A percentile compares a stretch with the other conserved stretches of the same genome.
These are phyloP conservation scores for Lordiphosa mommai DNA, from an alignment of 1,140 invertebrate species.

Conservation along the genomic window DNA sequence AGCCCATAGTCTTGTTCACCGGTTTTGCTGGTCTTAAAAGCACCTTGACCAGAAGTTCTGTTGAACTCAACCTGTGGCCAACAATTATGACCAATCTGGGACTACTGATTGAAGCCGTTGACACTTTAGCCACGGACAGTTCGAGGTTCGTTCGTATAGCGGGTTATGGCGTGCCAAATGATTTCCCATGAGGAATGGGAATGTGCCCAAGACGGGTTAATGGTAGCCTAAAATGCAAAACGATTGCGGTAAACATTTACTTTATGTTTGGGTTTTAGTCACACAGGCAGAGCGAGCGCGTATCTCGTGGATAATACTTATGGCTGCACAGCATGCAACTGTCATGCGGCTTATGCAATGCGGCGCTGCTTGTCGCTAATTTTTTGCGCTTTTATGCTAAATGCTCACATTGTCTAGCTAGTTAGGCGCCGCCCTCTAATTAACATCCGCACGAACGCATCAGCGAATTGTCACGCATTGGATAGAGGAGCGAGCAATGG, in stretches of 20 bases:
- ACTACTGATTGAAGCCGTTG: too few relatives aligned
- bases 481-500: background rate
- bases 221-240: slow-evolving; percentile 8
- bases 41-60: too few relatives aligned
- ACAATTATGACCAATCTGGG: too few relatives aligned
- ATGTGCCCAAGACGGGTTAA: slow-evolving; percentile 6
- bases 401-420: slow-evolving; percentile 25
- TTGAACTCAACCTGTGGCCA: too few relatives aligned
- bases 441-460: slow-evolving; percentile 25
- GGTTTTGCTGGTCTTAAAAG: too few relatives aligned
- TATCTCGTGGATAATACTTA: slow-evolving; percentile 10
- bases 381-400: slow-evolving; percentile 41
- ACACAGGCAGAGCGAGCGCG: slow-evolving; percentile 11
- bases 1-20: too few relatives aligned
- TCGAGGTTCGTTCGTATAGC: background rate
- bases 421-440: slow-evolving; percentile 40
- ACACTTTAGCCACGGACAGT: too few relatives aligned
- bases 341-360: slow-evolving; percentile 27
- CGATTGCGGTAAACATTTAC: slow-evolving; percentile 19
- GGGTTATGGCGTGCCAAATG: background rate
- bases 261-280: slow-evolving; percentile 25
- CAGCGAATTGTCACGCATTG: background rate
- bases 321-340: slow-evolving; percentile 2
- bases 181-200: slow-evolving; percentile 3
- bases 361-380: slow-evolving; percentile 9